phyloP scores from a whole-genome alignment of 2,888 invertebrate species.

The Lagria hirta region DNA sequence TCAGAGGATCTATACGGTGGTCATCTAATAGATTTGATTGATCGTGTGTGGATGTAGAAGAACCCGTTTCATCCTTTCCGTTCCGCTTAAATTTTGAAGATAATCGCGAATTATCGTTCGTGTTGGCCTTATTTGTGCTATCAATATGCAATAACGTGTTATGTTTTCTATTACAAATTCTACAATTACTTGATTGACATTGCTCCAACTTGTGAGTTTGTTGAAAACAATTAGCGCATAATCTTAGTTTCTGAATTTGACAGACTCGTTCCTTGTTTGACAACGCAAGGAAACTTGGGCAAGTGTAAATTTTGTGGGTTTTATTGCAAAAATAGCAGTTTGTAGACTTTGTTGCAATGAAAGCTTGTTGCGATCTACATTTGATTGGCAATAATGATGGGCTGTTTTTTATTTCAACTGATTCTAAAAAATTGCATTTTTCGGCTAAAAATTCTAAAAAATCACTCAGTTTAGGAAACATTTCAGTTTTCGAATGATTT shows the following conservation, averaged over 20 bases:
- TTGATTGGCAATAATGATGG: not conserved
- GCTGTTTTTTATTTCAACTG: not conserved
- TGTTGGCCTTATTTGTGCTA: too few species aligned
- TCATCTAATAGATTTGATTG: too few species aligned
- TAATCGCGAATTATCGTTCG: too few species aligned
- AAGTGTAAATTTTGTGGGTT: slow-evolving; percentile 6
- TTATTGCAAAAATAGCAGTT: not conserved
- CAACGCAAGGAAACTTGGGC: slow-evolving; percentile 7
- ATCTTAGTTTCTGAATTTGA: too few species aligned
- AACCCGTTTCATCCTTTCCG: too few species aligned
- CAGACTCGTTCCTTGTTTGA: slow-evolving; percentile 11
- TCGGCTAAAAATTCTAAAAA: not conserved
- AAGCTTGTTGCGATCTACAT: not conserved
- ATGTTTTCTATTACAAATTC: slow-evolving; percentile 22
- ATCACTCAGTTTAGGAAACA: not conserved
- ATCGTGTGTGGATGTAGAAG: too few species aligned
- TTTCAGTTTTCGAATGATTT: not conserved
- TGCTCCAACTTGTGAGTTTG: slow-evolving; percentile 11
- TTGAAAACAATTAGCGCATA: slow-evolving; percentile 28
- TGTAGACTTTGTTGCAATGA: not conserved
- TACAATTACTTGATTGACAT: slow-evolving; percentile 20
- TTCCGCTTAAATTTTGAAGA: too few species aligned
- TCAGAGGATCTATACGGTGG: too few species aligned
- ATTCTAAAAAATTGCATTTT: not conserved
- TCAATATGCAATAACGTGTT: slow-evolving; percentile 24